A percentile compares a stretch with the other conserved stretches of the same genome.
phyloP scores from a whole-genome alignment of 2,888 invertebrate species.

The Pyrrhia umbra region DNA sequence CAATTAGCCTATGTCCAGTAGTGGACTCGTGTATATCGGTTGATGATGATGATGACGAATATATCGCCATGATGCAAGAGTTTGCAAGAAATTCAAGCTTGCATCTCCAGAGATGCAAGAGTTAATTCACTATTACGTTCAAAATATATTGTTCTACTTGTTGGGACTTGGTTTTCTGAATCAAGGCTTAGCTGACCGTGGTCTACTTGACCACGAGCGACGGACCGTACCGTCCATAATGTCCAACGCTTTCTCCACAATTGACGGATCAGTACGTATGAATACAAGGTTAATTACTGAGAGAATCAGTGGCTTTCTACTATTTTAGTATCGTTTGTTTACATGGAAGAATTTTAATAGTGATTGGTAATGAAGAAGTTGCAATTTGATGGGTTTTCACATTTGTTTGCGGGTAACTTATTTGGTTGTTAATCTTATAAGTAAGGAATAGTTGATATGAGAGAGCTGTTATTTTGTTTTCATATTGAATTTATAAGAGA shows the following conservation, averaged over 20 bases:
- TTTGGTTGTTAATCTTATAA: neutral
- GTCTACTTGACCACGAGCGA: constrained; percentile 80
- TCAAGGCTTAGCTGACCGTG: constrained; percentile 37
- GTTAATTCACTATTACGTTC: too few species aligned
- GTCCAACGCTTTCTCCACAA: constrained; percentile 75
- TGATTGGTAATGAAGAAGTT: neutral
- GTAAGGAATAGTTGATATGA: too few species aligned
- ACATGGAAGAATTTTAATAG: constrained; percentile 6
- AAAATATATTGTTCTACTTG: neutral
- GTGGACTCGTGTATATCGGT: too few species aligned
- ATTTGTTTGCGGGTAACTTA: neutral
- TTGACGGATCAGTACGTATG: constrained; percentile 64
- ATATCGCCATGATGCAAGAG: too few species aligned
- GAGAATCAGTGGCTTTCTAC: constrained; percentile 56
- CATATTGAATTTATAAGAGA: too few species aligned
- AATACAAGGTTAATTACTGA: constrained; percentile 61
- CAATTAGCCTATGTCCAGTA: too few species aligned
- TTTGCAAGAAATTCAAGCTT: too few species aligned
- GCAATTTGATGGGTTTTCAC: neutral
- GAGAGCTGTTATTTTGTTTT: too few species aligned
- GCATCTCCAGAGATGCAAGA: too few species aligned
- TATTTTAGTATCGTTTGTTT: constrained; percentile 36
- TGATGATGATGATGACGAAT: too few species aligned
- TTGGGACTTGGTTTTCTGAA: constrained; percentile 42
- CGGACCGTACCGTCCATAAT: constrained; percentile 70